A percentile compares a stretch with the other conserved stretches of the same genome.
Conservation (phyloP, 2,888 invertebrate species). For the Candidula unifasciata region DNA sequence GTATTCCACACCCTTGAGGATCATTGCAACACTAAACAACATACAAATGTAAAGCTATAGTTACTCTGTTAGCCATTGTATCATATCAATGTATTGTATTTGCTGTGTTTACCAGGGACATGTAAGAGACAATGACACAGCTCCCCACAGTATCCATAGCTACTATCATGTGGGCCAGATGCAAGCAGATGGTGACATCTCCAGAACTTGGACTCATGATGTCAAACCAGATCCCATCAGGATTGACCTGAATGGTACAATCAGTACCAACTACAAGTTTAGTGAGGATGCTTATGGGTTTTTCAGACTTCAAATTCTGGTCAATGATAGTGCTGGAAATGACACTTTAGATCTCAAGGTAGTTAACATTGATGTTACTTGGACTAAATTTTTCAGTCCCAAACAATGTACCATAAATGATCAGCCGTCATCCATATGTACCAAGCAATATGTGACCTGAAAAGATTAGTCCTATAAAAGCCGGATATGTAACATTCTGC, state of each 20-base stretch:
- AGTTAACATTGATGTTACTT: not conserved
- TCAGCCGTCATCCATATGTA: too few relatives aligned
- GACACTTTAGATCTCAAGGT: constrained; percentile 52
- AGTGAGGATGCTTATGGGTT: constrained; percentile 52
- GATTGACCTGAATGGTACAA: constrained; percentile 53
- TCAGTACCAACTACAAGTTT: constrained; percentile 52
- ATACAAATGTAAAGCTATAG: too few relatives aligned
- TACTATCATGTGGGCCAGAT: constrained; percentile 44
- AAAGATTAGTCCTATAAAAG: too few relatives aligned
- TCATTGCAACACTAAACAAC: too few relatives aligned
- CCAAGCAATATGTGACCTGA: too few relatives aligned
- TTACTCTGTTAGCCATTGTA: too few relatives aligned
- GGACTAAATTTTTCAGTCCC: not conserved
- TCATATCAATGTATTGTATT: not conserved
- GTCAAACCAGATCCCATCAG: constrained; percentile 32
- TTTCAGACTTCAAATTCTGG: constrained; percentile 50
- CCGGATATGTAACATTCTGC: too few relatives aligned
- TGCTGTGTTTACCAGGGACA: not conserved
- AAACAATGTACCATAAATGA: too few relatives aligned
- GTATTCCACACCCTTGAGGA: too few relatives aligned
- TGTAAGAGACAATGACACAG: constrained; percentile 46
- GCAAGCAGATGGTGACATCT: constrained; percentile 20
- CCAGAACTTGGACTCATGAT: not conserved
- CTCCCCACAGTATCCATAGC: constrained; percentile 32
- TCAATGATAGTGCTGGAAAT: constrained; percentile 55